Percentiles rank a stretch among this genome's conserved stretches.
Conservation (phyloP, 2,797 vertebrate genomes). For the Micropoecilia bifurca region DNA sequence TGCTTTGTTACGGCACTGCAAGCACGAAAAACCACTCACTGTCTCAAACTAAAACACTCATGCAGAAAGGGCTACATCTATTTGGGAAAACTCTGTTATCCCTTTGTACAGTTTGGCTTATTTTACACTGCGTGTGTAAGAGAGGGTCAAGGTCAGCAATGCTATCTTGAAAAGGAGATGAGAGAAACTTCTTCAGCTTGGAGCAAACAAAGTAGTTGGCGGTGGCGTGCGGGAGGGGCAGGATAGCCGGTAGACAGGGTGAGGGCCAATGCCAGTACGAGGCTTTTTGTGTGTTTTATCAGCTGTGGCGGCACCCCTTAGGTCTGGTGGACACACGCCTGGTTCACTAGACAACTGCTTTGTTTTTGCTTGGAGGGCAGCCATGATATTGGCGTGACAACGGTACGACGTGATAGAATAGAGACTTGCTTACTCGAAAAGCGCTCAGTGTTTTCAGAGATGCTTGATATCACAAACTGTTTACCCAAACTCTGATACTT, state of each 20-base stretch:
- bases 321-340: slow-evolving; percentile 77
- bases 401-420: slow-evolving; percentile 36
- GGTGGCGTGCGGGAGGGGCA: slow-evolving; percentile 44
- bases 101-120: not conserved
- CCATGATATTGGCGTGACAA: slow-evolving; percentile 79
- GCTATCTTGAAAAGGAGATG: slow-evolving; percentile 71
- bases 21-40: not conserved
- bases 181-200: slow-evolving; percentile 77
- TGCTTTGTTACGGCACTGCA: not conserved
- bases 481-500: not conserved
- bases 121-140: slow-evolving; percentile 40
- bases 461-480: not conserved
- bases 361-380: slow-evolving; percentile 74
- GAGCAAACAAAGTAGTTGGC: slow-evolving; percentile 71
- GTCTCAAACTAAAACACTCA: not conserved
- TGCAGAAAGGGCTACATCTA: not conserved
- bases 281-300: slow-evolving; percentile 76
- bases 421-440: slow-evolving; percentile 6
- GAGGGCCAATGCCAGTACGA: slow-evolving; percentile 65
- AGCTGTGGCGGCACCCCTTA: slow-evolving; percentile 65
- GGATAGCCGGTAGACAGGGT: slow-evolving; percentile 63
- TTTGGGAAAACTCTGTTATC: slow-evolving; percentile 16
- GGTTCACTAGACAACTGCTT: slow-evolving; percentile 73
- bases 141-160: slow-evolving; percentile 53
- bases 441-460: not conserved